Percentiles rank a stretch among this genome's conserved stretches.
Conservation (phyloP, 2,888 invertebrate species). For the Acanthosoma haemorrhoidale region DNA sequence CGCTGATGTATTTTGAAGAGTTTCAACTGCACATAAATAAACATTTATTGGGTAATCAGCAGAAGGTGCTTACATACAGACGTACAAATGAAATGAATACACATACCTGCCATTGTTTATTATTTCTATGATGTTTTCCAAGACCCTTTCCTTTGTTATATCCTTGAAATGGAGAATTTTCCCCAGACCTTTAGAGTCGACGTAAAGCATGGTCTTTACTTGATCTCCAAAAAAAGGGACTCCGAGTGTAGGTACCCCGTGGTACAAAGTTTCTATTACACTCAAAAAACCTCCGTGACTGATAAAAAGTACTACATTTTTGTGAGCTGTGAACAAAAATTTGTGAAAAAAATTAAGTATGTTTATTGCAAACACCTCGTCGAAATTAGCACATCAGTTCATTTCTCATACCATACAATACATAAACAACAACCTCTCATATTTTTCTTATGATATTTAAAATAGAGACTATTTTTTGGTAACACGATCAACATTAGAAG, state of each 20-base stretch:
- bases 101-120: neutral
- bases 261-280: conserved; percentile 13
- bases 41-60: too few species aligned
- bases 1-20: too few species aligned
- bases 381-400: too few species aligned
- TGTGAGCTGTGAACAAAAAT: conserved; percentile 35
- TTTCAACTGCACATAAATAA: too few species aligned
- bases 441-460: too few species aligned
- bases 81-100: too few species aligned
- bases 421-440: too few species aligned
- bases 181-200: conserved; percentile 26
- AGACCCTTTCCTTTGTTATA: neutral
- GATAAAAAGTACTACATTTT: conserved; percentile 36
- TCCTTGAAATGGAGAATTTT: neutral
- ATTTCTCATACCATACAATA: too few species aligned
- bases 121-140: neutral
- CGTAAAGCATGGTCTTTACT: conserved; percentile 32
- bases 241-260: conserved; percentile 35
- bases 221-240: conserved; percentile 39
- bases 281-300: conserved; percentile 40
- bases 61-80: too few species aligned
- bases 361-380: neutral
- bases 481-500: too few species aligned
- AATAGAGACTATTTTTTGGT: too few species aligned
- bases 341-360: neutral